Evolutionary conservation across 2,113 vertebrate species (phyloP).

Genomic region (Hippocampus guttulatus): DNA sequence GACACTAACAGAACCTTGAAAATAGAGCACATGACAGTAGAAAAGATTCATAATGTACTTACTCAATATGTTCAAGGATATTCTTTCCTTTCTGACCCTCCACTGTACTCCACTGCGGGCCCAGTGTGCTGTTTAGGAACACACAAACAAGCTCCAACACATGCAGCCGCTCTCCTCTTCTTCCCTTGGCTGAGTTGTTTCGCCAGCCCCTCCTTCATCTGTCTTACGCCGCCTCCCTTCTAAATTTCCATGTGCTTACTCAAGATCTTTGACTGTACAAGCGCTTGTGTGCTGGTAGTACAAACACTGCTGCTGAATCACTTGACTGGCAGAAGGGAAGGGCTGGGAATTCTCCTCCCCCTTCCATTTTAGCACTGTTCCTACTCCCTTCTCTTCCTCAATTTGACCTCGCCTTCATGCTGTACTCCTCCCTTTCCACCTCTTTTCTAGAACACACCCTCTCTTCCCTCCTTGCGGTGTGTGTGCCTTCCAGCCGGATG

Average conservation of each 20-base stretch:
- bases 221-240: conserved; percentile 39
- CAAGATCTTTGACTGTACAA: conserved; percentile 27
- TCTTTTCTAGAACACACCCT: conserved; percentile 10
- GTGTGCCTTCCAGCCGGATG: conserved; percentile 38
- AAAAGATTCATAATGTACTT: conserved; percentile 33
- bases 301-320: conserved; percentile 32
- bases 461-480: conserved; percentile 21
- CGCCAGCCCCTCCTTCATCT: conserved; percentile 44
- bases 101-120: conserved; percentile 30
- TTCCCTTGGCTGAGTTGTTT: conserved; percentile 53
- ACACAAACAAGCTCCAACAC: conserved; percentile 66
- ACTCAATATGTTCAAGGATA: conserved; percentile 56
- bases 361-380: conserved; percentile 48
- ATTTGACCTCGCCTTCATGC: conserved; percentile 22
- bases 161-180: conserved; percentile 58
- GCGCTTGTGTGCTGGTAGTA: conserved; percentile 18
- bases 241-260: conserved; percentile 63
- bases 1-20: conserved; percentile 6
- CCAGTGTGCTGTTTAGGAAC: conserved; percentile 45
- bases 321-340: conserved; percentile 45
- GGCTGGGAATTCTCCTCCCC: conserved; percentile 56
- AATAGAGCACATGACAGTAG: not conserved
- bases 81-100: conserved; percentile 38
- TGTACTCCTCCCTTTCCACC: conserved; percentile 22
- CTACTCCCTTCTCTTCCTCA: conserved; percentile 30